phyloP scores from a whole-genome alignment of 2,797 vertebrate species.

The Distichodus sexfasciatus region DNA sequence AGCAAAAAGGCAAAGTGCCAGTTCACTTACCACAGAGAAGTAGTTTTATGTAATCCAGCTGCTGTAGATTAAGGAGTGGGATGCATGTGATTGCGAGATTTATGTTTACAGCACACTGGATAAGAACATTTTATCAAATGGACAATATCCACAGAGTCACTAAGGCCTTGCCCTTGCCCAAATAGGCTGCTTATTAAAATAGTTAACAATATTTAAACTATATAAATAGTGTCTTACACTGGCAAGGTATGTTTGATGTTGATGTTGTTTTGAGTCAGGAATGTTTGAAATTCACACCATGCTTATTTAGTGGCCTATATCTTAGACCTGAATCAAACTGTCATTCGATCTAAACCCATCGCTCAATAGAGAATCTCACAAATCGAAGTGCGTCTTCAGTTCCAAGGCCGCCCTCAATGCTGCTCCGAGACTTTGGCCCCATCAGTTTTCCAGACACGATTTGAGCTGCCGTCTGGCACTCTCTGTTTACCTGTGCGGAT shows the following conservation, averaged over 20 bases:
- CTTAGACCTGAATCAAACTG: not conserved
- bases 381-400: not conserved
- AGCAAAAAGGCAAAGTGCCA: not conserved
- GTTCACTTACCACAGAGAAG: not conserved
- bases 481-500: conserved; percentile 70
- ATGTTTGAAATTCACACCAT: not conserved
- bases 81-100: not conserved
- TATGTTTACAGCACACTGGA: too few species aligned
- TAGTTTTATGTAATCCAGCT: not conserved
- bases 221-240: too few species aligned
- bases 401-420: not conserved
- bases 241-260: too few species aligned
- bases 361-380: not conserved
- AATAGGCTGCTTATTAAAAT: too few species aligned
- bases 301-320: too few species aligned
- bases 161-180: too few species aligned
- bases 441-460: conserved; percentile 64
- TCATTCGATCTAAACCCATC: not conserved
- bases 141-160: too few species aligned
- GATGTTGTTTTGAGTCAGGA: not conserved
- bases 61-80: not conserved
- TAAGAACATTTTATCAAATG: too few species aligned
- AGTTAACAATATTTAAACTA: too few species aligned
- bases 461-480: conserved; percentile 58
- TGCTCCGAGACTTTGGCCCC: conserved; percentile 9